These are phyloP conservation scores for Meda fulgida DNA, from an alignment of 2,797 vertebrate species.

Conservation along the genomic window DNA sequence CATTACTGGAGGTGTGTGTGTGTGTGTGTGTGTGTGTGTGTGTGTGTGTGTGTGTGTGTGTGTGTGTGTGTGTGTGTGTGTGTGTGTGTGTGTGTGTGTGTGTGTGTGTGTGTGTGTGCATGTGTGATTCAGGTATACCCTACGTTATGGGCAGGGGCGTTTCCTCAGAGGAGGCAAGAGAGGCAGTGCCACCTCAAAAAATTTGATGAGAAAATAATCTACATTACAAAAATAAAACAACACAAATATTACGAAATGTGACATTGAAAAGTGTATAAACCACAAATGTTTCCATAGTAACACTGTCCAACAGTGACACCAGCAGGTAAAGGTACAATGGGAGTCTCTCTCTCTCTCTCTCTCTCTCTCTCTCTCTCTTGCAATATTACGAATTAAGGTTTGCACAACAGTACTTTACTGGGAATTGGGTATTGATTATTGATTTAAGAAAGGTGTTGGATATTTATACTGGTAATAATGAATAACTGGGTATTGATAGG, in stretches of 20 bases:
- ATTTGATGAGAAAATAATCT: not conserved
- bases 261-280: not conserved
- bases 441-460: not conserved
- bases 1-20: conserved; percentile 38
- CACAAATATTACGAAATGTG: not conserved
- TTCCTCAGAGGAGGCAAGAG: not conserved
- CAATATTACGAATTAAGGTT: not conserved
- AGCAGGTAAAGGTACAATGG: not conserved
- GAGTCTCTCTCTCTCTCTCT: not conserved
- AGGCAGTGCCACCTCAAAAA: not conserved
- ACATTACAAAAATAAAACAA: not conserved
- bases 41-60: conserved; percentile 25
- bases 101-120: no score
- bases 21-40: conserved; percentile 21
- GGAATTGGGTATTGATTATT: conserved; percentile 23
- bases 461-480: conserved; percentile 20
- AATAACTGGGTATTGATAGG: conserved; percentile 35
- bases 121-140: not conserved
- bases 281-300: not conserved
- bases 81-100: no score
- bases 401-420: not conserved
- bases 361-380: no score
- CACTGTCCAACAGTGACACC: not conserved
- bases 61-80: not conserved
- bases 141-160: not conserved